Evolutionary conservation across 2,888 invertebrate species (phyloP).

Genomic region (Calliphora vomitoria): DNA sequence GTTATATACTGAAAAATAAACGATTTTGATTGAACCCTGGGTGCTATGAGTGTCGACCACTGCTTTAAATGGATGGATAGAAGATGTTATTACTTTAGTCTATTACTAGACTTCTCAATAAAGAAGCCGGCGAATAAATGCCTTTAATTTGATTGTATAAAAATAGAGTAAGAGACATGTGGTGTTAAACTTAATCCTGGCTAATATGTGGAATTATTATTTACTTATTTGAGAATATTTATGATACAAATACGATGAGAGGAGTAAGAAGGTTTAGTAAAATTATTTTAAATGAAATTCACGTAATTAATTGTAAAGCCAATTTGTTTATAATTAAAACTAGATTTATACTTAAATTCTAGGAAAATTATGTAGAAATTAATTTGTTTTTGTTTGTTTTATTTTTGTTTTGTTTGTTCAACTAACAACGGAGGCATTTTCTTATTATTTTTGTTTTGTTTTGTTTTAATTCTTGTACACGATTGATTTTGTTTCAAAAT

Average conservation of each 20-base stretch:
- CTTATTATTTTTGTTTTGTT: conserved; percentile 39
- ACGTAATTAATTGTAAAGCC: conserved; percentile 43
- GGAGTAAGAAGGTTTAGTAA: conserved; percentile 12
- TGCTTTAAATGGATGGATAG: no score
- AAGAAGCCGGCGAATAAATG: background rate
- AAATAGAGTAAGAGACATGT: background rate
- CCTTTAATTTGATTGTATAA: background rate
- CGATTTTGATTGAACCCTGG: no score
- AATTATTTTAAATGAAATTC: conserved; percentile 30
- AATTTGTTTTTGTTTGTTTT: conserved; percentile 37
- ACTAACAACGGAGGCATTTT: conserved; percentile 80
- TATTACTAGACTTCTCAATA: conserved; percentile 17
- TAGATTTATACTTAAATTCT: conserved; percentile 60
- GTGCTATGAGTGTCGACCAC: no score
- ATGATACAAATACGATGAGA: conserved; percentile 5
- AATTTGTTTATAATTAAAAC: conserved; percentile 37
- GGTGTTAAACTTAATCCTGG: no score
- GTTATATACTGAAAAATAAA: no score
- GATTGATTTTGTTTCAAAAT: conserved; percentile 46
- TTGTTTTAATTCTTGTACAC: conserved; percentile 5
- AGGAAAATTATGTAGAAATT: conserved; percentile 36
- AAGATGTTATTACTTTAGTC: background rate
- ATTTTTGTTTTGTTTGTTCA: conserved; percentile 40
- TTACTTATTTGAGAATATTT: background rate
- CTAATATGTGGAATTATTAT: no score